Conservation (phyloP, 2,113 vertebrate species). For the Chaetorhynchus papuensis region DNA sequence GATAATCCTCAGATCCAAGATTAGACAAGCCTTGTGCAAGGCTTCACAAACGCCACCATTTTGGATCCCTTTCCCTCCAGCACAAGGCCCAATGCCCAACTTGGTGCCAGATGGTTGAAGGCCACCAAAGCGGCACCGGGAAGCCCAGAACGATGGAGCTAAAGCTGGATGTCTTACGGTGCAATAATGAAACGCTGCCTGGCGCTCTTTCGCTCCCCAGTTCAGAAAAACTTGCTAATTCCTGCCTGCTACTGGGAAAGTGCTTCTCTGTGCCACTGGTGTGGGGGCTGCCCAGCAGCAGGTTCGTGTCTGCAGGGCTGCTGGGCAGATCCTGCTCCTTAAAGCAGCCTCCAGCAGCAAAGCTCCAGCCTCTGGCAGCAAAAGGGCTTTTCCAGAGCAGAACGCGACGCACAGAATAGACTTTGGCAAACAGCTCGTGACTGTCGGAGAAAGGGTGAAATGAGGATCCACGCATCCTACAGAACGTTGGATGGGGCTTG, state of each 20-base stretch:
- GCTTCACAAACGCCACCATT: not conserved
- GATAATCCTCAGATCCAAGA: not conserved
- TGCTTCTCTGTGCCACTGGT: not conserved
- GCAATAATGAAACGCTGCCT: conserved; percentile 4
- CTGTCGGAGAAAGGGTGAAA: not conserved
- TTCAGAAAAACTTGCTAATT: not conserved
- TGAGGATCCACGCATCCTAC: accelerated
- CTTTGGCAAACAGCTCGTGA: not conserved
- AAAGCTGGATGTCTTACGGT: not conserved
- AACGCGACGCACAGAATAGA: accelerated
- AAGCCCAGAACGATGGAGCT: not conserved
- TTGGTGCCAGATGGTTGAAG: not conserved
- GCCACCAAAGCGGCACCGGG: not conserved
- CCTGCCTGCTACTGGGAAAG: not conserved
- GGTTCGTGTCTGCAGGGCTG: not conserved
- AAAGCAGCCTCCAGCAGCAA: not conserved
- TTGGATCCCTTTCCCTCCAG: not conserved
- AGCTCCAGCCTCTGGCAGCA: not conserved
- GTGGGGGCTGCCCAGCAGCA: not conserved
- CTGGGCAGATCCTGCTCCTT: not conserved
- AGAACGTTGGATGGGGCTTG: not conserved
- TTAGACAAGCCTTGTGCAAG: not conserved
- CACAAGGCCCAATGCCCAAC: not conserved
- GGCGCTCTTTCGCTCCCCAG: not conserved
- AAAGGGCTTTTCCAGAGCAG: not conserved